Base-by-base conservation (phyloP, 1,140 invertebrate species). In the Ceratosolen solmsi region DNA sequence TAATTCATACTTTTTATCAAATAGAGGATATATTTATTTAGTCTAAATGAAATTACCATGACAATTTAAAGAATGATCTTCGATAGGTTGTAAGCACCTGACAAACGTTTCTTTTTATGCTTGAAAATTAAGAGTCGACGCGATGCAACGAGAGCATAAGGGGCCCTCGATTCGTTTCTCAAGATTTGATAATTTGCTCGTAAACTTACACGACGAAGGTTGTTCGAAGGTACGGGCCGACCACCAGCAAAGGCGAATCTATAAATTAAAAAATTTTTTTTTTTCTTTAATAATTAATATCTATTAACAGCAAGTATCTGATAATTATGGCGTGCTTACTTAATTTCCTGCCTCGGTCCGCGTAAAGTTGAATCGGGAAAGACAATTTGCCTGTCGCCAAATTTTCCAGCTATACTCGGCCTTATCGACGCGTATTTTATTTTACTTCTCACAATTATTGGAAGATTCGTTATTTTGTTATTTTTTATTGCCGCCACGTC, bases 171-270 rank as follows among this genome's bases (percentile, higher is more conserved):
- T 76, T 92, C 90, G 38, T 85, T 89, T 54, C 90, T 88, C 71
- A 91, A 82, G 84, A 91, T 89, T 84, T 92, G 90, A 80, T 91
- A 91, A 86, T 90, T 89, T 0, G 90, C 90, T 77, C 90, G 87
- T 72, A 91, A 86, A 87, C 88, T 90, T 9, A 88, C 87, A 5
- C 90, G 87, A 68, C 88, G 89, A 58, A 91, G 84, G 82, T 88
- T 91, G 77, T 84, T 90, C 5, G 89, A 86, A 71, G 91, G 88
- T 17, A 91, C 90, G 1, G 90, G 90, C 60, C 88, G 87, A 71
- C 90, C 89, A 73, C 91, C 91, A 80, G 89, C 89, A 75, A 92
- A 91, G 17, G 90, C 89, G 78, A 92, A 91, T 83, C 91, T 92
- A 46, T 46, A 46, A 46, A 46, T 46, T 46, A 5, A 46, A 46